Evolutionary conservation across 2,888 invertebrate species (phyloP).

Genomic region (Coleophora deauratella): DNA sequence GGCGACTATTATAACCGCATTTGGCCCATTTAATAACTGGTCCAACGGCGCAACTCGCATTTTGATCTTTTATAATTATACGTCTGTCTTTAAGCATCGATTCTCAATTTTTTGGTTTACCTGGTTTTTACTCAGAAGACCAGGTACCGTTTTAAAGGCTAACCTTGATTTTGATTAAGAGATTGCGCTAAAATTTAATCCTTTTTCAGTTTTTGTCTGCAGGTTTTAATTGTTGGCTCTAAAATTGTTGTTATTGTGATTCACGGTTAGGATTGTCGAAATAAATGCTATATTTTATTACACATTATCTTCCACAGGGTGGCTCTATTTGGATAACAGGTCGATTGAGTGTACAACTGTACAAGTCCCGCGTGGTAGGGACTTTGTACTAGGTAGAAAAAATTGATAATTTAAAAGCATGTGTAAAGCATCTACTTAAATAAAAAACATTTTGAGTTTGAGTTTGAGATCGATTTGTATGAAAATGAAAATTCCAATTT

Average conservation of each 20-base stretch:
- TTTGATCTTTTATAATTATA: conserved; percentile 70
- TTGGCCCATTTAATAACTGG: conserved; percentile 64
- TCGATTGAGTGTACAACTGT: no score
- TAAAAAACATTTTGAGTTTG: no score
- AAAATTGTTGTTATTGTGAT: conserved; percentile 10
- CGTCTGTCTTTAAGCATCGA: conserved; percentile 45
- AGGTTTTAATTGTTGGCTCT: conserved; percentile 32
- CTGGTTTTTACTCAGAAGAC: conserved; percentile 50
- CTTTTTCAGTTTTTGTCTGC: conserved; percentile 32
- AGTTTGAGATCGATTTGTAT: no score
- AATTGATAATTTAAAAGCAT: no score
- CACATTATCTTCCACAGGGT: no score
- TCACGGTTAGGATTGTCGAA: neutral
- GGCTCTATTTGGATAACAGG: no score
- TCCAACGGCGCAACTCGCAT: conserved; percentile 43
- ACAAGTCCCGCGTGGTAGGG: no score
- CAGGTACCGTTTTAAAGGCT: conserved; percentile 14
- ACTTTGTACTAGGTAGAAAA: no score
- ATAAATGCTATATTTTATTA: no score
- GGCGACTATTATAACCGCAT: conserved; percentile 63
- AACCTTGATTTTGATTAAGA: conserved; percentile 35
- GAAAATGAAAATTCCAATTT: no score
- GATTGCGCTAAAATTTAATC: conserved; percentile 39
- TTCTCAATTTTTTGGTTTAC: conserved; percentile 49
- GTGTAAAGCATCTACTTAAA: no score